Evolutionary conservation across 2,888 invertebrate species (phyloP), one percentile per base, ranked within the genome.

Genomic region (Caenorhabditis afra): DNA sequence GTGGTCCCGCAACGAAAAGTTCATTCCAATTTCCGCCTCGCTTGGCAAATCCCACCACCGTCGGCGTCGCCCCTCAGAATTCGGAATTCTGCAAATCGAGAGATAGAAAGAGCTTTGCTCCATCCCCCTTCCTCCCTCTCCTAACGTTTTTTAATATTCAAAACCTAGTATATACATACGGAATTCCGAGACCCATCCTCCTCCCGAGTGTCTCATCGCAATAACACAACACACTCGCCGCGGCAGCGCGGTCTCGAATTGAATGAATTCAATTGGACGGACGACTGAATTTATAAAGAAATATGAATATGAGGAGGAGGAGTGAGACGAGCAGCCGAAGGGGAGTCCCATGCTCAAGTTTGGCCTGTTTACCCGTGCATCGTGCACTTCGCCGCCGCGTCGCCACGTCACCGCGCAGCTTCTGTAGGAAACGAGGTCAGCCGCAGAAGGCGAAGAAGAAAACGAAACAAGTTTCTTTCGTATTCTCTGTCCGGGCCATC

Each of bases 211-310:
- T 23, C 50, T 23, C 22, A 50, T 49, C 49, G 61, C 70, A 71
- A 71, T 71, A 71, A 71, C 70, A 71, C 70, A 35, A 20, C 61
- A 29, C 49, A 52, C 53, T 44, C 29, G 29, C 29, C 29, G 29
- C 22, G 39, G 29, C 29, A 3, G 29, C 22, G 39, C 22, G 22
- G 29, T 47, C 62, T 52, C 55, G 62, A 71, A 71, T 62, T 62
- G 70, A 71, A 71, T 71, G 61, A 62, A 71, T 62, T 71, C 62
- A 61, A 71, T 71, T 71, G 70, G 62, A 71, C 41, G 70, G 70
- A 62, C 61, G 55, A 55, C 53, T 55, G 70, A 71, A 71, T 71
- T 71, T 71, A 71, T 71, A 71, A 71, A 71, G 70, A 71, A 61
- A 71, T 62, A 59, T 70, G 50, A 49, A 62, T 50, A 68, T 68